A percentile compares a stretch with the other conserved stretches of the same genome.
Conservation (phyloP, 2,113 vertebrate genomes). For the Athene noctua region DNA sequence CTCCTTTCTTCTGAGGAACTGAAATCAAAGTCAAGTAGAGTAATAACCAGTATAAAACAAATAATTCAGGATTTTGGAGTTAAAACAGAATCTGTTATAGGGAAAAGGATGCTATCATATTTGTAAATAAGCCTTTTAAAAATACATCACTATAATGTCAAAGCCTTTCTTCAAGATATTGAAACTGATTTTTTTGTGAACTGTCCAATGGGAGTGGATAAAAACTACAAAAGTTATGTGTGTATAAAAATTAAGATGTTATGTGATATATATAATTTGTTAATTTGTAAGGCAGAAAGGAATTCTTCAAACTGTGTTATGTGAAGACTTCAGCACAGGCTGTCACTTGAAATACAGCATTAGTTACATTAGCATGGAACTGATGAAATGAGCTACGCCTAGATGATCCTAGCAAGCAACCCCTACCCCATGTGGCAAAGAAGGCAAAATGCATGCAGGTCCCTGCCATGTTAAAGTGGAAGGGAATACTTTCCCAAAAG, state of each 20-base stretch:
- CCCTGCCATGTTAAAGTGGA: background rate
- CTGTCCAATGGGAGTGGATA: background rate
- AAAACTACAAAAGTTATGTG: background rate
- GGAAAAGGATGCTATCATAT: background rate
- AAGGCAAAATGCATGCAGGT: background rate
- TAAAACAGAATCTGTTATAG: background rate
- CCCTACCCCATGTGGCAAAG: background rate
- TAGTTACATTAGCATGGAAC: constrained; percentile 2
- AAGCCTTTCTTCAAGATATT: background rate
- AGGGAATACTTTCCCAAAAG: background rate
- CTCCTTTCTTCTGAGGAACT: background rate
- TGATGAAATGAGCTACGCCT: constrained; percentile 9
- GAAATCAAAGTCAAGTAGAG: background rate
- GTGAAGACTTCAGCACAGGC: background rate
- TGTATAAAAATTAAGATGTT: background rate
- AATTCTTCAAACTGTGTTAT: background rate
- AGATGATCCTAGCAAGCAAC: background rate
- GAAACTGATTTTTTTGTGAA: background rate
- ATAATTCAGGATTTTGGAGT: background rate
- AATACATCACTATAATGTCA: background rate
- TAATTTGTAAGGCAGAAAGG: background rate
- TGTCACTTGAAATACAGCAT: background rate
- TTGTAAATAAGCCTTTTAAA: background rate
- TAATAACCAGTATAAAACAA: background rate
- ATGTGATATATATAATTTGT: background rate